Conservation (phyloP, 2,797 vertebrate species). For the Crypturellus tataupa region DNA sequence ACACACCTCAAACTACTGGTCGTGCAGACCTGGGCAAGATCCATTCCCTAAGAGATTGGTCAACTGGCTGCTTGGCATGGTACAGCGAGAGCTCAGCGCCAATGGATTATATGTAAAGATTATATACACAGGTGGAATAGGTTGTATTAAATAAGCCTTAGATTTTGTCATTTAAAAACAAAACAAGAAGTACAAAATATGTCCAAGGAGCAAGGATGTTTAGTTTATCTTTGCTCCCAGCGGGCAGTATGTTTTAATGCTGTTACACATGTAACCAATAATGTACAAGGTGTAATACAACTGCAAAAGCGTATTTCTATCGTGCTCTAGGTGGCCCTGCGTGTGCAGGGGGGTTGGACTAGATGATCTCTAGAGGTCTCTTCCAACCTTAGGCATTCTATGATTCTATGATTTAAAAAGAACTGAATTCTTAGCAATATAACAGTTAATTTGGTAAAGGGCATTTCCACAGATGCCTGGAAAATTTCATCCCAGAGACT, state of each 20-base stretch:
- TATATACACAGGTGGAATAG: not conserved
- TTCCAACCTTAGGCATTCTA: no score
- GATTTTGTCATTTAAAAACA: not conserved
- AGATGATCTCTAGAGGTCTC: no score
- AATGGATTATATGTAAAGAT: not conserved
- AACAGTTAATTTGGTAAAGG: not conserved
- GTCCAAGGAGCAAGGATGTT: not conserved
- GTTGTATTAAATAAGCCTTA: not conserved
- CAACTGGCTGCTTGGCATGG: not conserved
- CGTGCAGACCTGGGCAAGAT: not conserved
- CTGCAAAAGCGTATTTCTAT: not conserved
- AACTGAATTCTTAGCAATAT: not conserved
- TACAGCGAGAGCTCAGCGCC: not conserved
- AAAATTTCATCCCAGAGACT: not conserved
- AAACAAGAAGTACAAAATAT: not conserved
- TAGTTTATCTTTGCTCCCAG: not conserved
- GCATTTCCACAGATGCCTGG: not conserved
- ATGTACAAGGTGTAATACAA: not conserved
- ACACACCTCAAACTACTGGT: not conserved
- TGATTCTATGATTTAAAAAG: no score
- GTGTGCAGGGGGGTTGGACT: no score
- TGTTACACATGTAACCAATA: not conserved
- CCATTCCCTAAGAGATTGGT: not conserved
- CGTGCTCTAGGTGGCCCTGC: no score
- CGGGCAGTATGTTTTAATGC: not conserved